Evolutionary conservation across 2,888 invertebrate genomes (phyloP), one percentile per base, ranked within the genome.

Genomic region (Drosophila gaucha): DNA sequence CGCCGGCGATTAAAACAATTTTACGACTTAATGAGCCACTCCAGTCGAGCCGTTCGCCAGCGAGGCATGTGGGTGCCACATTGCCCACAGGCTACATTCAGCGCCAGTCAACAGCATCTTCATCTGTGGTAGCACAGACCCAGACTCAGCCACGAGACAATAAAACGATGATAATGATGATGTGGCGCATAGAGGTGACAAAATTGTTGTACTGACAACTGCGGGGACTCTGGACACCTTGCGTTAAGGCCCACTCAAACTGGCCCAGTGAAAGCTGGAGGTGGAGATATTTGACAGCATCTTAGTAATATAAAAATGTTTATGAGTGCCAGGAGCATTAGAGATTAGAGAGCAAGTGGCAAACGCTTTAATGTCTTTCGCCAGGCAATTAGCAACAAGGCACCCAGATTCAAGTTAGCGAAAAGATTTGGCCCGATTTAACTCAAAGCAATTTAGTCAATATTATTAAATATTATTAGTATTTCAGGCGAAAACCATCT

Each of bases 1-100:
- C 54, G 67, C 35, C 38, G 75, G 68, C 84, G 84, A 88, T 85
- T 84, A 88, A 85, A 85, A 73, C 59, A 36, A 60, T 83, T 84
- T 85, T 83, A 85, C 84, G 84, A 85, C 88, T 86, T 85, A 85
- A 85, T 85, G 88, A 85, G 86, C 88, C 88, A 86, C 86, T 86
- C 83, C 26, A n/a, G 80, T 69, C 65, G 68, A 50, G 31, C 68
- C 62, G 68, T 64, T 68, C 56, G 67, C 49, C 43, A 43, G 30
- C 52, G 69, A 49, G 75, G 72, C 85, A 80, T 80, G 87, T 82
- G 86, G 86, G 78, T 86, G 82, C 78, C 82, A 86, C 66, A 77
- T 78, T 84, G 80, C 64, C 82, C 67, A 56, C 65, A 72, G 75
- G 72, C 80, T 31, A 31, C 43, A 44, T 28, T 33, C 60, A 56